Conservation (phyloP, 1,140 invertebrate genomes). For the Notospermus geniculatus region DNA sequence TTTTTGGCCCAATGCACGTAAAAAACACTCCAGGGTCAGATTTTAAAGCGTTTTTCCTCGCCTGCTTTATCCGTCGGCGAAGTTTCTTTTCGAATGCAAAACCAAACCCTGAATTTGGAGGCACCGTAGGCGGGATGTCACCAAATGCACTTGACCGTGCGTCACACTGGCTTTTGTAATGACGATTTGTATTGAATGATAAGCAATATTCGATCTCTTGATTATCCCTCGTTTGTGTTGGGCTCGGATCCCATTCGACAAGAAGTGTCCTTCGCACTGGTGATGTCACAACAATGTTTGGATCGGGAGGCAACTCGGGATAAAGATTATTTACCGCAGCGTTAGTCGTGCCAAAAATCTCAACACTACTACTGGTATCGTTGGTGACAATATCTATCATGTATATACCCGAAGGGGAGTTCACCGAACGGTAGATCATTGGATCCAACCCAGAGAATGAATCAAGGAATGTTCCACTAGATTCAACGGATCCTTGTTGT, state of each 20-base stretch:
- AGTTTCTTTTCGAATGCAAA: constrained; percentile 36
- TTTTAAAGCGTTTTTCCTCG: constrained; percentile 19
- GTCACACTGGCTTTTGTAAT: constrained; percentile 42
- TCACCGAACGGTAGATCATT: constrained; percentile 24
- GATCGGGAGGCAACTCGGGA: constrained; percentile 33
- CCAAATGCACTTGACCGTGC: constrained; percentile 31
- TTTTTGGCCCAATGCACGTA: constrained; percentile 43
- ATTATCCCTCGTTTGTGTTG: constrained; percentile 11
- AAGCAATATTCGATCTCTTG: constrained; percentile 43
- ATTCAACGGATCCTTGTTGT: not conserved
- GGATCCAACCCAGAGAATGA: constrained; percentile 26
- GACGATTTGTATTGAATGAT: constrained; percentile 30
- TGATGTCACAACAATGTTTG: constrained; percentile 26
- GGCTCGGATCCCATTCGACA: constrained; percentile 34
- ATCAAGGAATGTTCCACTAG: constrained; percentile 15
- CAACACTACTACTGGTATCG: constrained; percentile 26
- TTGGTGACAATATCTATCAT: constrained; percentile 29
- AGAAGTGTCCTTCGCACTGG: constrained; percentile 21
- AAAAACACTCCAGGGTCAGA: constrained; percentile 27
- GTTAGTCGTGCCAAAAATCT: constrained; percentile 29
- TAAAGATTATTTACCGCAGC: constrained; percentile 18
- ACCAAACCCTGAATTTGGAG: constrained; percentile 31
- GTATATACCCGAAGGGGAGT: constrained; percentile 30
- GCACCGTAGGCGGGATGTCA: constrained; percentile 27
- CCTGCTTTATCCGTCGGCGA: constrained; percentile 24